phyloP scores from a whole-genome alignment of 2,113 vertebrate genomes.

The Myxocyprinus asiaticus region DNA sequence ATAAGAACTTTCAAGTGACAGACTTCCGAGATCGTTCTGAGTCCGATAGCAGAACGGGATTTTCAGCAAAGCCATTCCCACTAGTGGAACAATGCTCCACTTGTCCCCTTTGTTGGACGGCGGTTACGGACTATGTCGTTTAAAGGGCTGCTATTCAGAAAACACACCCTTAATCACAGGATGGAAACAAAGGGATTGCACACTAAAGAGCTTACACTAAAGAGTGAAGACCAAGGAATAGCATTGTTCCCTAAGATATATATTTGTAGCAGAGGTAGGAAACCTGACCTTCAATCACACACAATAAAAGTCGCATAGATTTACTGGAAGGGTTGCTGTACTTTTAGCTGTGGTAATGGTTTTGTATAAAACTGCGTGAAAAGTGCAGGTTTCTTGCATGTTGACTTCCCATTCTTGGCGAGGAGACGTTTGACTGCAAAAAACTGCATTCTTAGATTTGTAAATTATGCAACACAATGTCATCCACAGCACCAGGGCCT shows the following conservation, averaged over 20 bases:
- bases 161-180: constrained; percentile 41
- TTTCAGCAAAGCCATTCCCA: not conserved
- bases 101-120: constrained; percentile 57
- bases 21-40: constrained; percentile 55
- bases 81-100: constrained; percentile 57
- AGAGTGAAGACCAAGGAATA: not conserved
- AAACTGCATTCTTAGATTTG: not conserved
- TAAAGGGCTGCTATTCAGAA: not conserved
- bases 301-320: not conserved
- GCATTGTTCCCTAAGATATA: not conserved
- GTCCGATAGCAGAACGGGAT: constrained; percentile 22
- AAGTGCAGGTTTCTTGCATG: too few relatives aligned
- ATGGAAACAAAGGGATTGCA: constrained; percentile 16
- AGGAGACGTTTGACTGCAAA: not conserved
- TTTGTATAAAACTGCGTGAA: too few relatives aligned
- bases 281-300: not conserved
- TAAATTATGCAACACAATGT: constrained; percentile 18
- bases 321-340: too few relatives aligned
- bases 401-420: not conserved
- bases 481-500: constrained; percentile 17
- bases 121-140: constrained; percentile 24
- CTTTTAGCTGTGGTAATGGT: too few relatives aligned
- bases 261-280: not conserved
- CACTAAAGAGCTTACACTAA: not conserved
- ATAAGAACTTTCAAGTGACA: constrained; percentile 65